Evolutionary conservation across 2,797 vertebrate species (phyloP), one percentile per base, ranked within the genome.

Genomic region (Toxotes lorentzi): DNA sequence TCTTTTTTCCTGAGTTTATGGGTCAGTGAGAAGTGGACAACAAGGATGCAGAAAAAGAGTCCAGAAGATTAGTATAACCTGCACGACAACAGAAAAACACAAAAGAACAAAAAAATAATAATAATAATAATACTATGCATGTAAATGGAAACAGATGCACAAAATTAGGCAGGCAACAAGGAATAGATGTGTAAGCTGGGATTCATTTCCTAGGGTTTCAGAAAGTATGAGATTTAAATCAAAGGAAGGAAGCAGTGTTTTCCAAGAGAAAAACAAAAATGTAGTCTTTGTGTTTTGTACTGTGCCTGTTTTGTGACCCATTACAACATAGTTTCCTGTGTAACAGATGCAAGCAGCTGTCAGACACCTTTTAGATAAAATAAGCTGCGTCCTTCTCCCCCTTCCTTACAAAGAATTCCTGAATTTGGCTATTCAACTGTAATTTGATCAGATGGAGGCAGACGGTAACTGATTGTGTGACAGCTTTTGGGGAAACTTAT

Each of bases 1-100:
- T 27, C 32, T 32, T 75, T 69, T 69, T 48, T 68, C 40, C 38
- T 51, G n/a, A 27, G 71, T 89, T 91, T 79, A 82, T 71, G 79
- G 82, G 87, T 92, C 89, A 89, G 53, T 88, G 78, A 85, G 74
- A 85, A 84, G 60, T 50, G 82, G 81, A 79, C 76, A 51, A 67
- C 24, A 65, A 70, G 24, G 24, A 65, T 41, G 17, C 61, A 75
- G 41, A 82, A 47, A 86, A 80, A 70, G 60, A 74, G 70, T 56
- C 0, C 0, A 38, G 13, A 78, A 38, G 54, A 78, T 70, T 40
- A 67, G 43, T 50, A 77, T 17, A 54, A 77, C 40, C 61, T 76
- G 59, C 54, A 27, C 7, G 6, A 45, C 41, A 61, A 30, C n/a
- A n/a, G n/a, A 16, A 23, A 50, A 23, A 57, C 27, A 40, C 17